A percentile compares a stretch with the other conserved stretches of the same genome.
phyloP scores from a whole-genome alignment of 2,113 vertebrate genomes.

The Etheostoma cragini region DNA sequence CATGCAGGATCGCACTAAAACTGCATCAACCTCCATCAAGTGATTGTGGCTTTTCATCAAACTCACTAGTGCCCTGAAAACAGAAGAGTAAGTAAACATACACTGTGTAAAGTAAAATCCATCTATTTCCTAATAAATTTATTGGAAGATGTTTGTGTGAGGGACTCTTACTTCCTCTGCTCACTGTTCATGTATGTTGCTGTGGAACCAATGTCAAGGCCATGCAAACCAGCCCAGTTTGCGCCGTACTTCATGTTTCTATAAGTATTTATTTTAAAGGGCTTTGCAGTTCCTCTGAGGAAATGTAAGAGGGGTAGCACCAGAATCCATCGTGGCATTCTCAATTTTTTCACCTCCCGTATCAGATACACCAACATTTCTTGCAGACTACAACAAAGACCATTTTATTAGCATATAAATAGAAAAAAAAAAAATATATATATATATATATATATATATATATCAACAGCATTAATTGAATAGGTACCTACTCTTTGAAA shows the following conservation, averaged over 20 bases:
- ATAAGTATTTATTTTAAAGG: constrained; percentile 54
- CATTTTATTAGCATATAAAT: not conserved
- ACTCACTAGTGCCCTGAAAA: constrained; percentile 74
- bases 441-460: no score
- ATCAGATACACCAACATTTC: constrained; percentile 49
- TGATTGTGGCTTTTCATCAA: constrained; percentile 73
- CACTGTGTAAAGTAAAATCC: not conserved
- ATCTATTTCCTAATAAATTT: not conserved
- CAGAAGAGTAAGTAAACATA: not conserved
- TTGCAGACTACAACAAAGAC: constrained; percentile 63
- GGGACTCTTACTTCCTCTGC: constrained; percentile 58
- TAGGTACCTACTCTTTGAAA: constrained; percentile 67
- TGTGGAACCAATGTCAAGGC: fast-evolving
- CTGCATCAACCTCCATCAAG: constrained; percentile 80
- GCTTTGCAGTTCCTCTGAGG: constrained; percentile 61
- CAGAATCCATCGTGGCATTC: constrained; percentile 73
- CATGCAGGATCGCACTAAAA: constrained; percentile 86
- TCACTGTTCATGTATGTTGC: not conserved
- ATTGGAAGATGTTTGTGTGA: not conserved
- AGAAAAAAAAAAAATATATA: no score
- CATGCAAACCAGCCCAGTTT: constrained; percentile 87
- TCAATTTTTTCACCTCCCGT: not conserved
- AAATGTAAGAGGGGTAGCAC: constrained; percentile 82
- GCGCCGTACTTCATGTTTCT: not conserved
- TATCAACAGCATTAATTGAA: fast-evolving